Evolutionary conservation across 2,888 invertebrate genomes (phyloP).

Genomic region (Formica aserva): DNA sequence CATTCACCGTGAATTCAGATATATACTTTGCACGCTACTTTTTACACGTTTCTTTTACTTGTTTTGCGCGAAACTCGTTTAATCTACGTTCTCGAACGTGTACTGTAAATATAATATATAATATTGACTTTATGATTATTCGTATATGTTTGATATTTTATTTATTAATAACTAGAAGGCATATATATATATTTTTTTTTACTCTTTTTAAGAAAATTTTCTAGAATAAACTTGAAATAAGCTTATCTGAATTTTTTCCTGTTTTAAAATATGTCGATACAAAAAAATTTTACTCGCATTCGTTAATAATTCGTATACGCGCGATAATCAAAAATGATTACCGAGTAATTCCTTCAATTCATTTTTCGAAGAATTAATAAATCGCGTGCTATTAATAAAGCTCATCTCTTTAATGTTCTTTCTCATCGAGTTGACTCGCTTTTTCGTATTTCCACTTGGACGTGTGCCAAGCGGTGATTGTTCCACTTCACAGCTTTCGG

Average conservation of each 20-base stretch:
- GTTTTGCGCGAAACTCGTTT: constrained; percentile 15
- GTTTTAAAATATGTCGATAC: not conserved
- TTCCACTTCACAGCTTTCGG: not conserved
- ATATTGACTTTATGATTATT: not conserved
- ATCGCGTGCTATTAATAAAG: not conserved
- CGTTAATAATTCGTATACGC: not conserved
- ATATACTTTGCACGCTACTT: constrained; percentile 1
- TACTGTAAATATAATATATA: not conserved
- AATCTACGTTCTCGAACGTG: constrained; percentile 11
- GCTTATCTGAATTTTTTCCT: not conserved
- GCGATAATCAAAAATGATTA: not conserved
- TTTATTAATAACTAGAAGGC: not conserved
- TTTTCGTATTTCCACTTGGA: not conserved
- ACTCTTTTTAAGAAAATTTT: not conserved
- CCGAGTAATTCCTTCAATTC: not conserved
- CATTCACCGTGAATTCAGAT: constrained; percentile 30
- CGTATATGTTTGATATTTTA: not conserved
- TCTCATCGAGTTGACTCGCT: not conserved
- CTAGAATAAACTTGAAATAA: not conserved
- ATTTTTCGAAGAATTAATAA: not conserved
- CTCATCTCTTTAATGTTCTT: not conserved
- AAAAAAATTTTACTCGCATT: not conserved
- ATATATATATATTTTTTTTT: not conserved
- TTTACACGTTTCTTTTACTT: not conserved
- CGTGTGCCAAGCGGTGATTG: not conserved